A percentile compares a stretch with the other conserved stretches of the same genome.
These are phyloP conservation scores for Camponotus floridanus DNA, from an alignment of 1,140 invertebrate species.

Conservation along the genomic window DNA sequence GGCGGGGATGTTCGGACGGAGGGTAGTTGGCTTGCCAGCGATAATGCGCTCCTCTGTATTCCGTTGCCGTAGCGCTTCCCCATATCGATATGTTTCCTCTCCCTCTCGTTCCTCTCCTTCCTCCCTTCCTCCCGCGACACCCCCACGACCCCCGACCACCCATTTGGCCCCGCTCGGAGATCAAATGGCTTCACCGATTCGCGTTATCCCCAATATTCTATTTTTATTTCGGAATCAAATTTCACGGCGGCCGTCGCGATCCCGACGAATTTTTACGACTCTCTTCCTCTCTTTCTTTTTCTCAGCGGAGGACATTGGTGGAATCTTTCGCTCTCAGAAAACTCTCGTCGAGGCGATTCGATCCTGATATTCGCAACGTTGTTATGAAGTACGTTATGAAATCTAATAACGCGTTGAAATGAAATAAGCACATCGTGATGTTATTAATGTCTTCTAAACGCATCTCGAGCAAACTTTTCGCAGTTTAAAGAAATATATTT, in stretches of 20 bases:
- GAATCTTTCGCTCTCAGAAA: slow-evolving; percentile 2
- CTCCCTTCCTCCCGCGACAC: slow-evolving; percentile 55
- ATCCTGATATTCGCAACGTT: slow-evolving; percentile 19
- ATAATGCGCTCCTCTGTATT: slow-evolving; percentile 85
- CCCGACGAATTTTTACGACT: slow-evolving; percentile 64
- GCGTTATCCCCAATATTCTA: slow-evolving; percentile 85
- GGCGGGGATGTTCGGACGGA: slow-evolving; percentile 35
- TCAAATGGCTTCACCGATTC: slow-evolving; percentile 87
- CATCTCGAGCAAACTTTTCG: background rate
- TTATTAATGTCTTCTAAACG: background rate
- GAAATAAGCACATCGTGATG: background rate
- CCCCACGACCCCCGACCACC: slow-evolving; percentile 62
- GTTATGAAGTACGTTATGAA: slow-evolving; percentile 38
- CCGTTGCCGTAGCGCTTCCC: slow-evolving; percentile 82
- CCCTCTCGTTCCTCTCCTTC: slow-evolving; percentile 68
- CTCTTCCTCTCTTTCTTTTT: slow-evolving; percentile 45
- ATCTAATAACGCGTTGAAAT: background rate
- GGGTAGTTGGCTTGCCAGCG: slow-evolving; percentile 79
- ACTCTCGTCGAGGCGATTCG: slow-evolving; percentile 22
- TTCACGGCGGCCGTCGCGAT: slow-evolving; percentile 72
- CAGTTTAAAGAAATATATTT: too few species aligned
- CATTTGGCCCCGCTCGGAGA: slow-evolving; percentile 79
- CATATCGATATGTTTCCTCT: slow-evolving; percentile 85
- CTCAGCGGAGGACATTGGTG: slow-evolving; percentile 12
- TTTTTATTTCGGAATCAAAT: slow-evolving; percentile 86